Conservation (phyloP, 2,888 invertebrate genomes). For the Mythimna loreyi region DNA sequence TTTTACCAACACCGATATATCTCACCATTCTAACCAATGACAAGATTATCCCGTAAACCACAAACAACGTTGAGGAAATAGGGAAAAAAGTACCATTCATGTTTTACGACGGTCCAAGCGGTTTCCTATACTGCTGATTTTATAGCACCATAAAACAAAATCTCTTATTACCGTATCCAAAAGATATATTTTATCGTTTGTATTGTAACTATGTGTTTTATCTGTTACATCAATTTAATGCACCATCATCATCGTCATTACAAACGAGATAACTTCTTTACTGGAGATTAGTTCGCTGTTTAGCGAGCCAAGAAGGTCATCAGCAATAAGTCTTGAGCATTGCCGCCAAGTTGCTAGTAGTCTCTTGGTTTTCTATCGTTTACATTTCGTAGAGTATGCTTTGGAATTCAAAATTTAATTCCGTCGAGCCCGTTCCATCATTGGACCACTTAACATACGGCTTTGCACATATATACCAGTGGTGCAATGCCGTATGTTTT, state of each 20-base stretch:
- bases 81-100: slow-evolving; percentile 29
- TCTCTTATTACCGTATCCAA: slow-evolving; percentile 32
- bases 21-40: not conserved
- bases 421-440: too few species aligned
- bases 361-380: too few species aligned
- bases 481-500: too few species aligned
- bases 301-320: too few species aligned
- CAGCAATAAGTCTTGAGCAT: too few species aligned
- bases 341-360: too few species aligned
- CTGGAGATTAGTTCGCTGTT: not conserved
- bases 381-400: too few species aligned
- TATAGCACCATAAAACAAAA: slow-evolving; percentile 45
- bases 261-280: too few species aligned
- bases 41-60: slow-evolving; percentile 10
- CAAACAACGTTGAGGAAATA: slow-evolving; percentile 36
- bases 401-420: too few species aligned
- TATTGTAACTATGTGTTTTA: slow-evolving; percentile 24
- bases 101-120: slow-evolving; percentile 44
- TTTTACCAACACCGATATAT: not conserved
- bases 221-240: not conserved
- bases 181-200: slow-evolving; percentile 12
- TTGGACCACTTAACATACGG: too few species aligned
- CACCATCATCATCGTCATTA: not conserved
- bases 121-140: slow-evolving; percentile 23
- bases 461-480: too few species aligned